Evolutionary conservation across 1,140 invertebrate species (phyloP), one percentile per base, ranked within the genome.

Genomic region (Platyura marginata): DNA sequence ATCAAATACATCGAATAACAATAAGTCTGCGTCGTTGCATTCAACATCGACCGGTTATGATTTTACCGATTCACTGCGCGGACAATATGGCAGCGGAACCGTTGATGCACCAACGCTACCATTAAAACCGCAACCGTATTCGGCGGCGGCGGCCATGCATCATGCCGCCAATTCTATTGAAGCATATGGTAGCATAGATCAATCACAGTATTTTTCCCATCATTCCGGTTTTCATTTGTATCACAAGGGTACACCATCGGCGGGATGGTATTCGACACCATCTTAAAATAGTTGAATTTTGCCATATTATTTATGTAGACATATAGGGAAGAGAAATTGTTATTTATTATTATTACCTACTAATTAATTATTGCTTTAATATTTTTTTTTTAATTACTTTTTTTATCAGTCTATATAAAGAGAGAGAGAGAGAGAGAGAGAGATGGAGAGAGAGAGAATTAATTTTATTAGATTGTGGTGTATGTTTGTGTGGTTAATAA

Each of bases 81-180:
- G 59, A 56, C 20, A 54, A 48, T 2, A 59, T 59, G 0, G 25
- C 56, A 5, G 41, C 53, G 1, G 48, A 47, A 21, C 71, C 69
- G 65, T 56, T 46, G 68, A 63, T 46, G 69, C 59, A 49, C 75
- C 86, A 49, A 76, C 84, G 1, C 61, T 91, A 48, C 85, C 88
- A 1, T 63, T 91, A 13, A 91, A 91, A 59, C 87, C 87, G n/a
- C 86, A 91, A 54, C 80, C 85, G 18, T 88, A 90, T 56, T 79
- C 81, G 13, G 75, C 75, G 1, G 60, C 41, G 50, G 67, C 42
- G 61, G 65, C 48, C 55, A 70, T 51, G 62, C 67, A 37, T 52
- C 66, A 34, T 67, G 44, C 70, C 66, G 67, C 67, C 1, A 66
- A 66, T 41, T 65, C 71, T 3, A 62, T 74, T 6, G 73, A 77